Evolutionary conservation across 1,140 invertebrate genomes (phyloP).

Genomic region (Drosophila ercepeae): DNA sequence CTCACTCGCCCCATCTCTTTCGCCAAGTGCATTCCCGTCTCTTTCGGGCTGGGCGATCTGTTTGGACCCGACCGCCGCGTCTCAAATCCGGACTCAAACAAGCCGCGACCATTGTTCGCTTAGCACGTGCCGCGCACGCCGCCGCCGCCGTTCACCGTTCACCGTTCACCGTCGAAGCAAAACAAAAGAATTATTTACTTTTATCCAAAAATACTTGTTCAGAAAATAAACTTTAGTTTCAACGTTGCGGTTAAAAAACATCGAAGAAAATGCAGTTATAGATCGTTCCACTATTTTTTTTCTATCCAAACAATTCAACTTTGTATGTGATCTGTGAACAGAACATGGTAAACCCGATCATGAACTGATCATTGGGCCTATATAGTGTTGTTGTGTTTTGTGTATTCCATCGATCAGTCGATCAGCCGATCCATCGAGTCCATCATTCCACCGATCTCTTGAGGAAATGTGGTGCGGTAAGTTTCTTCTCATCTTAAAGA

Average conservation of each 20-base stretch:
- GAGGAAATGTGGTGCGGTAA: conserved; percentile 34
- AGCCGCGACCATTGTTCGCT: conserved; percentile 74
- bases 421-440: not conserved
- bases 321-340: not conserved
- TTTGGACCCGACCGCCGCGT: conserved; percentile 8
- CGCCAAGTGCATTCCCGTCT: conserved; percentile 16
- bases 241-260: too few species aligned
- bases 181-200: conserved; percentile 26
- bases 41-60: conserved; percentile 11
- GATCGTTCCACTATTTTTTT: not conserved
- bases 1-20: conserved; percentile 15
- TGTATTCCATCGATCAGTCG: conserved; percentile 5
- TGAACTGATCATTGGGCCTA: conserved; percentile 1
- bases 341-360: conserved; percentile 7
- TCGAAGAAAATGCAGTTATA: conserved; percentile 13
- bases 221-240: conserved; percentile 11
- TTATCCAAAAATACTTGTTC: not conserved
- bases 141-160: conserved; percentile 19
- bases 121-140: conserved; percentile 63
- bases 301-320: too few species aligned
- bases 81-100: conserved; percentile 54
- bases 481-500: conserved; percentile 4
- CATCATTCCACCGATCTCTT: not conserved
- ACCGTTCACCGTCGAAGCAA: too few species aligned
- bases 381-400: conserved; percentile 14